Evolutionary conservation across 2,888 invertebrate species (phyloP).

Genomic region (Augiades crinisus): DNA sequence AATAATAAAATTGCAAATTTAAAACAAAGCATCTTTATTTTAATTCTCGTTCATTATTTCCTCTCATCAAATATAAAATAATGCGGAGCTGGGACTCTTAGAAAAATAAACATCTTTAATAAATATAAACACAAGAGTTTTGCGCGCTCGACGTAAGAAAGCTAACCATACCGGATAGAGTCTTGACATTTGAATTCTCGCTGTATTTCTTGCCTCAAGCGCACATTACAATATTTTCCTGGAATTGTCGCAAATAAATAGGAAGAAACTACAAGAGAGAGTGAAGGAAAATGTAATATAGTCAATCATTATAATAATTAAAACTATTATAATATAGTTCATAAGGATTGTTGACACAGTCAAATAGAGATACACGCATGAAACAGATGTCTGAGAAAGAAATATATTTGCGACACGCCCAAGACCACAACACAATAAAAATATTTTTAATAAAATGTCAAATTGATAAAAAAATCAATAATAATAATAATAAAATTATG

Average conservation of each 20-base stretch:
- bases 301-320: background rate
- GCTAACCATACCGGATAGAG: no score
- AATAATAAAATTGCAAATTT: conserved; percentile 37
- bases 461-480: conserved; percentile 50
- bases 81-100: conserved; percentile 60
- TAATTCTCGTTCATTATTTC: conserved; percentile 57
- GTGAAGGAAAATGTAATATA: background rate
- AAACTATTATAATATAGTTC: background rate
- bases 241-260: conserved; percentile 9
- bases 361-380: background rate
- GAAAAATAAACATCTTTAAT: conserved; percentile 78
- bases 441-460: conserved; percentile 55
- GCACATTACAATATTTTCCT: conserved; percentile 11
- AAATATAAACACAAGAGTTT: conserved; percentile 53
- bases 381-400: conserved; percentile 1
- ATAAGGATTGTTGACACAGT: no score
- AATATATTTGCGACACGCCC: conserved; percentile 23
- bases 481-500: conserved; percentile 38
- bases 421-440: conserved; percentile 35
- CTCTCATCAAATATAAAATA: conserved; percentile 57
- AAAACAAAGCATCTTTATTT: conserved; percentile 74
- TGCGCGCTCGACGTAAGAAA: conserved; percentile 6
- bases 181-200: no score
- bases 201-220: background rate
- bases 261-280: background rate